Conservation (phyloP, 2,888 invertebrate species). For the Poecilus cupreus region DNA sequence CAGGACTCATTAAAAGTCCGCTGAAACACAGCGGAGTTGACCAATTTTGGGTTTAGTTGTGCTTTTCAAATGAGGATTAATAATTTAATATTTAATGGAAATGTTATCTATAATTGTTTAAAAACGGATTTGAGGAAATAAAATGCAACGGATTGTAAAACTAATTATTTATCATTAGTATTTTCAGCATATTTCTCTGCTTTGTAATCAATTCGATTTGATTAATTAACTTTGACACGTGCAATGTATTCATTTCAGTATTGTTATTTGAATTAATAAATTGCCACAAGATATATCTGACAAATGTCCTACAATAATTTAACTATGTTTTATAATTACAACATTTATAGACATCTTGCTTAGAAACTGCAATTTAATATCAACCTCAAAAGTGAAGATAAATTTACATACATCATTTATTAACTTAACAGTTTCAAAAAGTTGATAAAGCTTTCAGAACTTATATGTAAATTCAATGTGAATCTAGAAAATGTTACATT, state of each 20-base stretch:
- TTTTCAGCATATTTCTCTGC: not conserved
- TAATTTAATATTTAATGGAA: not conserved
- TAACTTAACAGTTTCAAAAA: too few species aligned
- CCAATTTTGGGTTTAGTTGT: not conserved
- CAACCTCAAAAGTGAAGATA: too few species aligned
- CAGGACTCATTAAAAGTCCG: not conserved
- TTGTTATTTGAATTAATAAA: not conserved
- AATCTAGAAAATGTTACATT: too few species aligned
- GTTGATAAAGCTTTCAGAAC: too few species aligned
- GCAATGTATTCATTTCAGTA: not conserved
- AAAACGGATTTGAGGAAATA: constrained; percentile 2
- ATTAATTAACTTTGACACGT: constrained; percentile 16
- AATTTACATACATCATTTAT: too few species aligned
- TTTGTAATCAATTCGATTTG: constrained; percentile 27
- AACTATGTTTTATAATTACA: too few species aligned
- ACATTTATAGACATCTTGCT: too few species aligned
- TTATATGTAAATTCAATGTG: too few species aligned
- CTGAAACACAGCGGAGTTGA: not conserved
- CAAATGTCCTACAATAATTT: not conserved
- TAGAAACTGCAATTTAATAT: too few species aligned
- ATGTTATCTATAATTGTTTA: not conserved
- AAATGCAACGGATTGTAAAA: constrained; percentile 10
- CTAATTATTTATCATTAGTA: constrained; percentile 27
- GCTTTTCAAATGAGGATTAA: not conserved
- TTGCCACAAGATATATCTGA: not conserved